These are phyloP conservation scores for Anguilla marmorata DNA, from an alignment of 2,797 vertebrate species.

Conservation along the genomic window DNA sequence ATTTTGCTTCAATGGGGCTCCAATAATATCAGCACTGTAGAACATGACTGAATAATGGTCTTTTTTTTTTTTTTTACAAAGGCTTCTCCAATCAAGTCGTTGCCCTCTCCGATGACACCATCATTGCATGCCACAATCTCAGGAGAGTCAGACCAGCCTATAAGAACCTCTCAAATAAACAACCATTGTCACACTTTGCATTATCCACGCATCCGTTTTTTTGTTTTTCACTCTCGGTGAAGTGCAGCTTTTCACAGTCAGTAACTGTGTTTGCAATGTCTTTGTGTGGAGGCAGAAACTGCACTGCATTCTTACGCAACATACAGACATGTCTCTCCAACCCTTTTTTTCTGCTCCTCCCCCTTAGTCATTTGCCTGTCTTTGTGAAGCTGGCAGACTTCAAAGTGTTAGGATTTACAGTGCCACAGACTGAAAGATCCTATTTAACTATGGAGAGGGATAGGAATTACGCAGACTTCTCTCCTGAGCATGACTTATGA, in stretches of 20 bases:
- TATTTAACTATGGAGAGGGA: constrained; percentile 23
- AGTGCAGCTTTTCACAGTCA: not conserved
- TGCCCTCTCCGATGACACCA: not conserved
- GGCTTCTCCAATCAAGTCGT: not conserved
- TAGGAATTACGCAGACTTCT: constrained; percentile 9
- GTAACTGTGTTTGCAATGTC: not conserved
- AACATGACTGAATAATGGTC: not conserved
- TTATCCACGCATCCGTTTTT: not conserved
- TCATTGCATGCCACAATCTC: not conserved
- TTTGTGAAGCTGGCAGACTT: constrained; percentile 23
- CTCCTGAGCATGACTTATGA: constrained; percentile 25
- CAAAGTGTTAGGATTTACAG: constrained; percentile 29
- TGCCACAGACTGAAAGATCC: constrained; percentile 24
- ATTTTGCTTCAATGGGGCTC: not conserved
- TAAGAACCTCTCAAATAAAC: no score
- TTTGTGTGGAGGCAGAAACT: not conserved
- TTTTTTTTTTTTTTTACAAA: not conserved
- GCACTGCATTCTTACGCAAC: not conserved
- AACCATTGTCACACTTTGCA: not conserved
- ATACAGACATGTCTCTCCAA: constrained; percentile 10
- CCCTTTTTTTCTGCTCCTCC: not conserved
- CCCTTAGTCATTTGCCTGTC: not conserved
- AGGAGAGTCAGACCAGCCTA: not conserved
- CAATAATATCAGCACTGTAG: not conserved
- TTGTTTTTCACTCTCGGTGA: not conserved